Percentiles rank a stretch among this genome's conserved stretches.
Conservation (phyloP, 2,797 vertebrate genomes). For the Calcarius lapponicus region DNA sequence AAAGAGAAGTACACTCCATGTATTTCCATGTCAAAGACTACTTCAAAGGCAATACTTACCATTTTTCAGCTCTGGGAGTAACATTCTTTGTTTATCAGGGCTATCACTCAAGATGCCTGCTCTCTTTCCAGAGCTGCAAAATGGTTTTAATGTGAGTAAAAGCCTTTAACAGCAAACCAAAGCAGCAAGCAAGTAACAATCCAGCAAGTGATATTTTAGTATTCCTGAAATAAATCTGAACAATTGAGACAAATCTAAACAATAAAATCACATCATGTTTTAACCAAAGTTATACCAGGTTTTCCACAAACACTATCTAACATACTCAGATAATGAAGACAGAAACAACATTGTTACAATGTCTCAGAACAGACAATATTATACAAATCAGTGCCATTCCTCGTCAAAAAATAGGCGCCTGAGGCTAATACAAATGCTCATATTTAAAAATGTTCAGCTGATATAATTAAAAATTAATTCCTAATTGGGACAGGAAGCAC, state of each 20-base stretch:
- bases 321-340: not conserved
- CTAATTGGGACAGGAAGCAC: slow-evolving; percentile 59
- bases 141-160: not conserved
- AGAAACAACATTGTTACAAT: not conserved
- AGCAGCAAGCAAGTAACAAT: not conserved
- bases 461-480: slow-evolving; percentile 68
- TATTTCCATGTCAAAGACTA: slow-evolving; percentile 29
- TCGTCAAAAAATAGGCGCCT: not conserved
- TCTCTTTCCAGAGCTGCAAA: slow-evolving; percentile 35
- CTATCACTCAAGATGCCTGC: slow-evolving; percentile 1
- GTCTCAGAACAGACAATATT: not conserved
- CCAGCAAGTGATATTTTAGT: not conserved
- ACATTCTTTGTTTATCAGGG: slow-evolving; percentile 59
- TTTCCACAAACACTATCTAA: not conserved
- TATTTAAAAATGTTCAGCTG: slow-evolving; percentile 11
- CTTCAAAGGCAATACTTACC: slow-evolving; percentile 49
- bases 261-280: not conserved
- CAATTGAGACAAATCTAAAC: not conserved
- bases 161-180: not conserved
- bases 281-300: not conserved
- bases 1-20: not conserved
- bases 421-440: slow-evolving; percentile 7
- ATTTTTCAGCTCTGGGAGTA: slow-evolving; percentile 34
- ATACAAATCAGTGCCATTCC: not conserved
- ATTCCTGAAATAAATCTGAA: not conserved